phyloP scores from a whole-genome alignment of 2,888 invertebrate species.

The Stramonita haemastoma region DNA sequence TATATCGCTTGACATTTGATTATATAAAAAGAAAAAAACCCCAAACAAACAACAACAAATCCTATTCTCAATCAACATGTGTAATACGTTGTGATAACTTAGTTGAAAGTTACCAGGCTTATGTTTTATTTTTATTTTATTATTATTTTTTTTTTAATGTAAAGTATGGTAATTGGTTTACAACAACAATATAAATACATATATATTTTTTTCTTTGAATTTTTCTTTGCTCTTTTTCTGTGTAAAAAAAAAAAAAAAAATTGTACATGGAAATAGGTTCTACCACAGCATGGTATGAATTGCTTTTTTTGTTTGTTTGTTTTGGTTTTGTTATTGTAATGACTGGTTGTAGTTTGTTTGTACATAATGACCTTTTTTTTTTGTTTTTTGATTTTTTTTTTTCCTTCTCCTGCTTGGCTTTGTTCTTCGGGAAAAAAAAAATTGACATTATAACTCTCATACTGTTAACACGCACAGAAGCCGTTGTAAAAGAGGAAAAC shows the following conservation, averaged over 20 bases:
- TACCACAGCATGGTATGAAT: neutral
- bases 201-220: neutral
- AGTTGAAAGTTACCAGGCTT: neutral
- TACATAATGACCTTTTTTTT: neutral
- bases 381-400: neutral
- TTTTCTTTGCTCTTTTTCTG: neutral
- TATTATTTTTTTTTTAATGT: neutral
- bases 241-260: neutral
- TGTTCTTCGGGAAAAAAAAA: neutral
- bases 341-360: neutral
- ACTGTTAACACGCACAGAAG: conserved; percentile 11
- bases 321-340: neutral
- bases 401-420: neutral
- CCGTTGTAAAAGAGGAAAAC: neutral
- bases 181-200: neutral
- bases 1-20: neutral
- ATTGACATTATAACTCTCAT: neutral
- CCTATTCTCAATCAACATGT: conserved; percentile 11
- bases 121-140: neutral
- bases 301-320: neutral
- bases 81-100: neutral
- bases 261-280: neutral
- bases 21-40: neutral
- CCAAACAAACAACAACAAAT: neutral
- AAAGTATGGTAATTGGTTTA: neutral